Base-by-base conservation (phyloP, 2,797 vertebrate genomes). In the Lutjanus argentimaculatus region DNA sequence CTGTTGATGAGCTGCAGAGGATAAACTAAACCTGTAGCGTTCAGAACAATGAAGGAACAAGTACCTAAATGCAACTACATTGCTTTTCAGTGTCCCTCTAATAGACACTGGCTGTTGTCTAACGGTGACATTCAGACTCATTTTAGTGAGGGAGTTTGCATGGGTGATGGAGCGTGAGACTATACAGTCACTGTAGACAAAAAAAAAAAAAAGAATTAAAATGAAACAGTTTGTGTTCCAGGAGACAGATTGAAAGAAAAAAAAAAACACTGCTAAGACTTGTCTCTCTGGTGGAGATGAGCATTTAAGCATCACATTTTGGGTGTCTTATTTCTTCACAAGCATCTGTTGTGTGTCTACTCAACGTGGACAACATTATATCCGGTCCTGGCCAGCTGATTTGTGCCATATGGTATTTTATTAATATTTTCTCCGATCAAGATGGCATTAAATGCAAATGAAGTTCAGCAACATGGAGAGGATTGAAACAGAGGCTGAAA, bases 361-460 rank as follows among this genome's bases (percentile, higher is more conserved):
- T 62, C 5, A 57, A 45, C 22, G 52, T 81, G 67, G 65, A 64
- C 13, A 7, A 4, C 57, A 19, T 51, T 45, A 15, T 63, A 70
- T 62, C 10, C 68, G 49, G 2, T 65, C n/a, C 4, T 0, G 72
- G 51, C 67, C 43, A 11, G 56, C 48, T 17, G 49, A 12, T 74
- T 69, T 22, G 43, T 4, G 13, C 67, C 85, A 71, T 72, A 53
- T 67, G 76, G 73, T 36, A 7, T 74, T 79, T 83, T 40, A 65
- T 80, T 40, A 46, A 70, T 57, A 71, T 42, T 51, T 8, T 48
- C 21, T 72, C 21, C 17, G 52, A 48, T 62, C 67, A 48, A 75
- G 69, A 67, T 56, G 53, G 14, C 6, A 45, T 77, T 66, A 52
- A 64, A 75, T 63, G 63, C 75, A 83, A 72, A 77, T 70, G 21